Conservation (phyloP, 2,797 vertebrate species). For the Microcaecilia unicolor region DNA sequence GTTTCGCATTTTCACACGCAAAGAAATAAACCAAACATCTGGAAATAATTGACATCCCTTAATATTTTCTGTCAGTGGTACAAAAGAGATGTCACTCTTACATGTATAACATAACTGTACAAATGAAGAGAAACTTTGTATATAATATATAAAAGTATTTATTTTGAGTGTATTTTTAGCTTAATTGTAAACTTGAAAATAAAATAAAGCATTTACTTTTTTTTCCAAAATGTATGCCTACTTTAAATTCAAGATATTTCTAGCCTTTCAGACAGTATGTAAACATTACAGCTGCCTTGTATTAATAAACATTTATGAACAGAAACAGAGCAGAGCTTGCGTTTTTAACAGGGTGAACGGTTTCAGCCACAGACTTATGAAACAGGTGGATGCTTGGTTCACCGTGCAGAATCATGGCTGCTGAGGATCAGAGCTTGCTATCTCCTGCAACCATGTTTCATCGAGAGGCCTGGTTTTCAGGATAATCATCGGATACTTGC, state of each 20-base stretch:
- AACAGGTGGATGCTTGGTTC: too few species aligned
- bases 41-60: too few species aligned
- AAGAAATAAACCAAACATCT: too few species aligned
- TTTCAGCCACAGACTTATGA: too few species aligned
- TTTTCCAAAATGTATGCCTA: constrained; percentile 37
- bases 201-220: constrained; percentile 39
- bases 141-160: constrained; percentile 49
- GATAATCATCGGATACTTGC: too few species aligned
- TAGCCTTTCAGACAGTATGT: constrained; percentile 46
- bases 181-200: constrained; percentile 44
- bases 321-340: constrained; percentile 8
- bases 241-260: constrained; percentile 49
- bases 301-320: constrained; percentile 52
- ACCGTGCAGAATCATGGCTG: too few species aligned
- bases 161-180: constrained; percentile 60
- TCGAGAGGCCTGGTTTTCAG: too few species aligned
- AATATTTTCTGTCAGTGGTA: constrained; percentile 26
- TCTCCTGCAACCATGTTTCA: too few species aligned
- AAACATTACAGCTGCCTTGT: constrained; percentile 46
- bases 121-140: constrained; percentile 38
- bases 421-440: too few species aligned
- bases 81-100: constrained; percentile 26
- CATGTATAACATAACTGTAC: constrained; percentile 16
- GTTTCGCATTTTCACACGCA: too few species aligned
- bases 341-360: background rate